phyloP scores from a whole-genome alignment of 2,113 vertebrate species.

The Balaeniceps rex region DNA sequence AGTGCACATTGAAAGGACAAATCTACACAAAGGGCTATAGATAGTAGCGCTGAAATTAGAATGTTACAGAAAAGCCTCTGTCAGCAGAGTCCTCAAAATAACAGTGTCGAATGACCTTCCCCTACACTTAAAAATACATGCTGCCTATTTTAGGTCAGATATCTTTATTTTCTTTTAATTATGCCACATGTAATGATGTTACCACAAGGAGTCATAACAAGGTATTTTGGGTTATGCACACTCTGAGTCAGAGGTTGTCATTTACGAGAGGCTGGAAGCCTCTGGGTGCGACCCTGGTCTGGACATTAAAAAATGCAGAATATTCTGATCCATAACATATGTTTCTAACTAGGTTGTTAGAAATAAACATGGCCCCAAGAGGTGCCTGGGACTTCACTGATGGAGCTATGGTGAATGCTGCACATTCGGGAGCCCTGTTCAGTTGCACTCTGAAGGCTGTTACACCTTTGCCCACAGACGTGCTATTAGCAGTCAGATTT shows the following conservation, averaged over 20 bases:
- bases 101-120: background rate
- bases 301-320: background rate
- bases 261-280: background rate
- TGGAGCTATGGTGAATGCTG: fast-evolving
- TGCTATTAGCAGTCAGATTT: background rate
- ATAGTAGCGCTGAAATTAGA: conserved; percentile 61
- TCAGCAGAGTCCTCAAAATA: conserved; percentile 64
- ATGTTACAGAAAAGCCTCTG: conserved; percentile 51
- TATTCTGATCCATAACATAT: background rate
- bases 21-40: conserved; percentile 59
- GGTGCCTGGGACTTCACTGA: background rate
- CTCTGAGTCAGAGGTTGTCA: background rate
- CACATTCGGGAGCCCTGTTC: background rate
- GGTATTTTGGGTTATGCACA: background rate
- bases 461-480: background rate
- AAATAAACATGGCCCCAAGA: background rate
- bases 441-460: background rate
- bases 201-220: background rate
- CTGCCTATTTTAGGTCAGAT: conserved; percentile 4
- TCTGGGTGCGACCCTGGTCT: background rate
- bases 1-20: conserved; percentile 49
- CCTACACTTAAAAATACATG: background rate
- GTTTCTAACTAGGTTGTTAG: background rate
- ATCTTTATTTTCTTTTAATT: background rate
- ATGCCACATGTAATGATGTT: background rate